These are phyloP conservation scores for Hymenochirus boettgeri DNA, from an alignment of 2,113 vertebrate genomes.

Conservation along the genomic window DNA sequence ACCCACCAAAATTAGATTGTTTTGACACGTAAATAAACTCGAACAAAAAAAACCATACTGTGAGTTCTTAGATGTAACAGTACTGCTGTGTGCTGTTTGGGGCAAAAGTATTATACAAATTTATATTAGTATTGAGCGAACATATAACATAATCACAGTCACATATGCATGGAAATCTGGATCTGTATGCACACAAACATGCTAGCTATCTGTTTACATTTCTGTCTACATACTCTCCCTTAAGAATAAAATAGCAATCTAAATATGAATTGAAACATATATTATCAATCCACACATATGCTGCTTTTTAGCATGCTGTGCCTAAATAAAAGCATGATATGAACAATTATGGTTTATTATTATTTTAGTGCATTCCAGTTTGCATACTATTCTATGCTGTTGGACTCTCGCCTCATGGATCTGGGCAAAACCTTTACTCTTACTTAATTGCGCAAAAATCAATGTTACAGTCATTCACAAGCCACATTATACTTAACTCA, in stretches of 20 bases:
- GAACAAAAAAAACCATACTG: constrained; percentile 12
- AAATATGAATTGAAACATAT: too few relatives aligned
- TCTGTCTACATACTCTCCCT: too few relatives aligned
- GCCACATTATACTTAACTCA: neutral
- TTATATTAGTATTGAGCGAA: too few relatives aligned
- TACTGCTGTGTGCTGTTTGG: constrained; percentile 1
- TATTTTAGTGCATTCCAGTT: neutral
- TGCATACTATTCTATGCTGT: neutral
- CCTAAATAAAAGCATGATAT: neutral
- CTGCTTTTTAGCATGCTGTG: too few relatives aligned
- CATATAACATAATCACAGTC: too few relatives aligned
- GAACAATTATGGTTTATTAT: neutral
- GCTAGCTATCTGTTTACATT: too few relatives aligned
- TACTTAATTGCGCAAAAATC: constrained; percentile 16
- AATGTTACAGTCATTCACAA: neutral
- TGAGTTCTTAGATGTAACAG: too few relatives aligned
- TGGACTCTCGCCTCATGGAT: neutral
- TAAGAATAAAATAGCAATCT: too few relatives aligned
- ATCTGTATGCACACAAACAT: too few relatives aligned
- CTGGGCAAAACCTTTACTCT: constrained; percentile 9
- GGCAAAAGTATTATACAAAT: constrained; percentile 21
- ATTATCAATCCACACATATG: too few relatives aligned
- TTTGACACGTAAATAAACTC: constrained; percentile 32
- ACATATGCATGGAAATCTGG: too few relatives aligned
- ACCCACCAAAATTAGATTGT: constrained; percentile 29